Evolutionary conservation across 2,113 vertebrate genomes (phyloP).

Genomic region (Eublepharis macularius): DNA sequence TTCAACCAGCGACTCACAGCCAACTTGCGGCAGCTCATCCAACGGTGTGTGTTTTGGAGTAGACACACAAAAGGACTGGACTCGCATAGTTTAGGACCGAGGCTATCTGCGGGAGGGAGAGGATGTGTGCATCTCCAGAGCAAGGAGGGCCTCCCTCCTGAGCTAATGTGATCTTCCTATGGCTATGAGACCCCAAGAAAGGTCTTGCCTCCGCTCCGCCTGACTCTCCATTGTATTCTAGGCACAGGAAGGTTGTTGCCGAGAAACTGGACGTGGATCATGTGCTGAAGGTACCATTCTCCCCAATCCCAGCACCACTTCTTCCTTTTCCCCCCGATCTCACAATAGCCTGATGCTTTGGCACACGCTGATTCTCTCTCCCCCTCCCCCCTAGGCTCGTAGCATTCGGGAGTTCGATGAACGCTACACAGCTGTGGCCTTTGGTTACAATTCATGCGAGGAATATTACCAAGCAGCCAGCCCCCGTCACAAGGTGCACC

Average conservation of each 20-base stretch:
- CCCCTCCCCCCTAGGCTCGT: constrained; percentile 65
- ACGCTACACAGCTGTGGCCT: constrained; percentile 76
- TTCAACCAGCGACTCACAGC: constrained; percentile 78
- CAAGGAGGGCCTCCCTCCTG: not conserved
- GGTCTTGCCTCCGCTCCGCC: not conserved
- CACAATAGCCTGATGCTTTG: not conserved
- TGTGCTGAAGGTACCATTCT: constrained; percentile 75
- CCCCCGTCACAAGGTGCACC: constrained; percentile 74
- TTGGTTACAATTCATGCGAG: constrained; percentile 78
- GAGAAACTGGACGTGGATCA: constrained; percentile 78
- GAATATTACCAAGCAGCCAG: constrained; percentile 82
- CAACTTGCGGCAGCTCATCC: constrained; percentile 33
- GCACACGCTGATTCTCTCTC: not conserved
- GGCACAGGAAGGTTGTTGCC: constrained; percentile 78
- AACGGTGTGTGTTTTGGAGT: constrained; percentile 16
- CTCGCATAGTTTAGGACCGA: not conserved
- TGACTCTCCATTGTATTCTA: constrained; percentile 27
- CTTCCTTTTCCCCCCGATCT: not conserved
- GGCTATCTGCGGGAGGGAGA: not conserved
- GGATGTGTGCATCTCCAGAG: too few species aligned
- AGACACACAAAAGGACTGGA: not conserved
- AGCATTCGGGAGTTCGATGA: constrained; percentile 84
- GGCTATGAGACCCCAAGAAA: not conserved
- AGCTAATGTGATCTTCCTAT: not conserved
- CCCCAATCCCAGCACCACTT: rapidly evolving